phyloP scores from a whole-genome alignment of 2,113 vertebrate species.

The human region DNA sequence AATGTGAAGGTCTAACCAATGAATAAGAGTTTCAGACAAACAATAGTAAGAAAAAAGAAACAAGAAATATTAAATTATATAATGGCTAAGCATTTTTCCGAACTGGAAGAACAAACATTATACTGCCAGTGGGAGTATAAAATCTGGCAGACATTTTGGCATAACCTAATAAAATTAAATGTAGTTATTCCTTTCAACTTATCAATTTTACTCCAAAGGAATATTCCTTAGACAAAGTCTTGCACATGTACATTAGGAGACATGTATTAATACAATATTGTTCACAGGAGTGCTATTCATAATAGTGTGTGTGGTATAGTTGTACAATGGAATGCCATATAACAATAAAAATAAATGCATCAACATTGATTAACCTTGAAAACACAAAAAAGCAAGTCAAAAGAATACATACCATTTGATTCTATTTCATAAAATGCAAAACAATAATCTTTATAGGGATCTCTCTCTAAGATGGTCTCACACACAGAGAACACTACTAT shows the following conservation, averaged over 20 bases:
- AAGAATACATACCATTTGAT: background rate
- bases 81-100: background rate
- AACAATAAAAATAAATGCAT: background rate
- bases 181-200: background rate
- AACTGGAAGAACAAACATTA: background rate
- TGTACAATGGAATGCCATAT: background rate
- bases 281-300: background rate
- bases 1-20: background rate
- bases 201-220: background rate
- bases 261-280: background rate
- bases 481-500: background rate
- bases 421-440: slow-evolving; percentile 3
- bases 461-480: background rate
- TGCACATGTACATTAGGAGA: background rate
- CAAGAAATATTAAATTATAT: background rate
- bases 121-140: background rate
- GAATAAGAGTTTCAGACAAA: background rate
- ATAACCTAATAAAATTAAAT: background rate
- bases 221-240: background rate
- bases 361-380: background rate
- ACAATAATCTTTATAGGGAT: background rate
- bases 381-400: background rate
- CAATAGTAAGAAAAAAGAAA: slow-evolving; percentile 33
- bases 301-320: background rate
- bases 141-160: background rate